Evolutionary conservation across 2,888 invertebrate species (phyloP).

Genomic region (Pristionchus exspectatus): DNA sequence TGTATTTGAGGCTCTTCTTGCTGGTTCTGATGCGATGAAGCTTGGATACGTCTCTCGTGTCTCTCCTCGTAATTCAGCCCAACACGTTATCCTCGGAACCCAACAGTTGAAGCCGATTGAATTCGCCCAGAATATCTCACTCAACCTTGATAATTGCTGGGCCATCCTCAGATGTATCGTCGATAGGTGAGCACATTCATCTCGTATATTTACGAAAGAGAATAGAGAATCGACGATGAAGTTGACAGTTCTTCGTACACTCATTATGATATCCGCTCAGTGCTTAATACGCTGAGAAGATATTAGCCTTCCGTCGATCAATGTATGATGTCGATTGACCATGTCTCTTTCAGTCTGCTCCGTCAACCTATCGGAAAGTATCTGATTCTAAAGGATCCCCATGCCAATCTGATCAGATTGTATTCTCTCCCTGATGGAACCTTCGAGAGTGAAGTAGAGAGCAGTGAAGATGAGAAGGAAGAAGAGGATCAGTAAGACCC

Average conservation of each 20-base stretch:
- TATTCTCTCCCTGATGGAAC: constrained; percentile 86
- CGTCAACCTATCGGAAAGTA: constrained; percentile 89
- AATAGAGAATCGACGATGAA: too few species aligned
- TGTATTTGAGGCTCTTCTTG: constrained; percentile 85
- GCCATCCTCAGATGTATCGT: constrained; percentile 95
- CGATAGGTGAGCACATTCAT: constrained; percentile 81
- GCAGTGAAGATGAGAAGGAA: constrained; percentile 87
- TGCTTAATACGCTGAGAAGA: too few species aligned
- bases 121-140: constrained; percentile 97
- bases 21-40: constrained; percentile 97
- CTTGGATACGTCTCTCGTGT: constrained; percentile 98
- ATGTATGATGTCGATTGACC: not conserved
- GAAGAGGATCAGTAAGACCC: constrained; percentile 83
- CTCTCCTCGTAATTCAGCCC: constrained; percentile 93
- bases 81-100: constrained; percentile 83
- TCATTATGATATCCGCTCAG: too few species aligned
- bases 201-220: too few species aligned
- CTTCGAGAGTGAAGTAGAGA: constrained; percentile 94
- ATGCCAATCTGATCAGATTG: constrained; percentile 84
- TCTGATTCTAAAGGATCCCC: constrained; percentile 98
- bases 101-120: constrained; percentile 98
- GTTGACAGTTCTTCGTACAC: too few species aligned
- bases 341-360: constrained; percentile 33
- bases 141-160: constrained; percentile 99
- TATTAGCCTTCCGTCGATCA: not conserved